phyloP scores from a whole-genome alignment of 2,797 vertebrate genomes.

The Coccyzus lansbergi region DNA sequence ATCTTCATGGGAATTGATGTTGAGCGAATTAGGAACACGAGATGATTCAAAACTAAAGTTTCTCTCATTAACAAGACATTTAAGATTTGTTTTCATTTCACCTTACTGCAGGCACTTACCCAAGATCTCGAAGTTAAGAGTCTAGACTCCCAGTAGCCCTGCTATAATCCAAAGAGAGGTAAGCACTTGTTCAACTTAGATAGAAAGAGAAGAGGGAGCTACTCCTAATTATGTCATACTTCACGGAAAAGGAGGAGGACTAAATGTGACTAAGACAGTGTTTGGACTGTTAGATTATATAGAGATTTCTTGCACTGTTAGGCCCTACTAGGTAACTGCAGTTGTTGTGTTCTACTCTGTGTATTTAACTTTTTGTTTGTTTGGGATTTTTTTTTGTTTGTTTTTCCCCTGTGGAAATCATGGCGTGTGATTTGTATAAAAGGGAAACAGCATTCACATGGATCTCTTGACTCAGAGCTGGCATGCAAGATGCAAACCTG shows the following conservation, averaged over 20 bases:
- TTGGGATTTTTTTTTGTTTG: neutral
- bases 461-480: neutral
- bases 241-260: neutral
- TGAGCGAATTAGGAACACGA: neutral
- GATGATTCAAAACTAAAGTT: neutral
- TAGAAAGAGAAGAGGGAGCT: neutral
- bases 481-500: neutral
- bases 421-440: neutral
- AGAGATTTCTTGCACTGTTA: neutral
- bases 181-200: neutral
- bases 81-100: neutral
- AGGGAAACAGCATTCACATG: rapidly evolving
- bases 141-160: neutral
- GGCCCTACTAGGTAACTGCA: neutral
- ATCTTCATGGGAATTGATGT: neutral
- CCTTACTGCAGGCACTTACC: neutral
- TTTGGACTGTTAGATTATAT: neutral
- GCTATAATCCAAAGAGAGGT: neutral
- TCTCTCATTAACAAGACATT: neutral
- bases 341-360: neutral
- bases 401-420: neutral
- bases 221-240: neutral
- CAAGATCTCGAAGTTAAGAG: neutral
- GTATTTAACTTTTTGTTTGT: neutral
- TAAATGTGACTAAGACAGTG: neutral